These are phyloP conservation scores for Caranx melampygus DNA, from an alignment of 2,113 vertebrate genomes.

Conservation along the genomic window DNA sequence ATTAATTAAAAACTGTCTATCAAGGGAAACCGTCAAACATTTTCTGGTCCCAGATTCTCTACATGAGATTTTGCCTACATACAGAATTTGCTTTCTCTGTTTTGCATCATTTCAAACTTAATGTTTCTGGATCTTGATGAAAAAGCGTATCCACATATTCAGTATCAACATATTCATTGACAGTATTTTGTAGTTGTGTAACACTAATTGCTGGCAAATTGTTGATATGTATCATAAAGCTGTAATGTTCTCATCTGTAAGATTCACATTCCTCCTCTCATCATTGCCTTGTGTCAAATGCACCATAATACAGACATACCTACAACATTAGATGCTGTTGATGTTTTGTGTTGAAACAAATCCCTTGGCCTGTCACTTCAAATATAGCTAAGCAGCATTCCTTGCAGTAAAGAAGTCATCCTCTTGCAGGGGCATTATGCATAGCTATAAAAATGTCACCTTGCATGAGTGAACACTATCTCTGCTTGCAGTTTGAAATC, in stretches of 20 bases:
- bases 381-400: constrained; percentile 38
- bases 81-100: neutral
- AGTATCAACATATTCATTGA: neutral
- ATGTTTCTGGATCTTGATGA: neutral
- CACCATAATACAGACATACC: neutral
- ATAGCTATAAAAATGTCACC: constrained; percentile 70
- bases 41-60: neutral
- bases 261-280: neutral
- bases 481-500: constrained; percentile 44
- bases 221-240: too few species aligned
- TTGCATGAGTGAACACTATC: constrained; percentile 59
- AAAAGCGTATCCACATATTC: neutral
- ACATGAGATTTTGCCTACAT: neutral
- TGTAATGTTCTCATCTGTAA: neutral
- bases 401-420: constrained; percentile 52
- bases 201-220: neutral
- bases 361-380: constrained; percentile 51
- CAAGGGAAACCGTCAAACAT: neutral
- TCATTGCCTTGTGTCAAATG: constrained; percentile 9
- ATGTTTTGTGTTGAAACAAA: constrained; percentile 56
- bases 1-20: neutral
- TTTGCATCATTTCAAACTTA: neutral
- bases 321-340: constrained; percentile 43
- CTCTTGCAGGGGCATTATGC: constrained; percentile 58
- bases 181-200: neutral